A percentile compares a stretch with the other conserved stretches of the same genome.
Evolutionary conservation across 2,888 invertebrate genomes (phyloP).

Genomic region (Eudasyphora cyanicolor): DNA sequence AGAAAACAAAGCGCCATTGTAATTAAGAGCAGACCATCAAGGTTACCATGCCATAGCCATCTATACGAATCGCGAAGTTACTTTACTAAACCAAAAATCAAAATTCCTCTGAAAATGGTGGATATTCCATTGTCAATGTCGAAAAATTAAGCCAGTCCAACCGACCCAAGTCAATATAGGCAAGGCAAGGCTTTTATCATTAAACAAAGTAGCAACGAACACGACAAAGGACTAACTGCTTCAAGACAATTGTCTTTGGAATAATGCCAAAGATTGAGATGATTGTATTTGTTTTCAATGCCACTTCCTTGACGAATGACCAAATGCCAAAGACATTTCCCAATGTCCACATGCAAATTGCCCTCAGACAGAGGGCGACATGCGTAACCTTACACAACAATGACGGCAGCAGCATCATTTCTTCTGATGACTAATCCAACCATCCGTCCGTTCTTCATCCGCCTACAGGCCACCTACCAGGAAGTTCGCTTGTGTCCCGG

Average conservation of each 20-base stretch:
- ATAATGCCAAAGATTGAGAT: background rate
- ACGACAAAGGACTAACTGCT: background rate
- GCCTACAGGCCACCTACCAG: conserved; percentile 31
- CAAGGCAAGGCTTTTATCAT: conserved; percentile 11
- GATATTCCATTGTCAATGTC: background rate
- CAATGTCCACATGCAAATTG: background rate
- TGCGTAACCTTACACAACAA: conserved; percentile 67
- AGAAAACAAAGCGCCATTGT: conserved; percentile 17
- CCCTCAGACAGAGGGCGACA: conserved; percentile 19
- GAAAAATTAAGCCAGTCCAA: conserved; percentile 19
- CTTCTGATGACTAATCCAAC: background rate
- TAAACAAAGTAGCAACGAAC: background rate
- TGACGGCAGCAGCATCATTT: conserved; percentile 19
- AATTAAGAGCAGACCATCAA: background rate
- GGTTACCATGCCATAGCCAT: background rate
- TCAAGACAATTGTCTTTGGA: background rate
- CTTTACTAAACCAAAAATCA: background rate
- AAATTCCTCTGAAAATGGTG: background rate
- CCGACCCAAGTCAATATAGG: background rate
- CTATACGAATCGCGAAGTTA: background rate
- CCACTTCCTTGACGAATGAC: background rate
- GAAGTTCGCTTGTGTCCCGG: conserved; percentile 32
- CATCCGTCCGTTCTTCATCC: background rate
- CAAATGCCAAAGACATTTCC: too few species aligned
- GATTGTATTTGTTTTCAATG: conserved; percentile 10